Evolutionary conservation across 2,888 invertebrate species (phyloP).

Genomic region (Catocala sponsa): DNA sequence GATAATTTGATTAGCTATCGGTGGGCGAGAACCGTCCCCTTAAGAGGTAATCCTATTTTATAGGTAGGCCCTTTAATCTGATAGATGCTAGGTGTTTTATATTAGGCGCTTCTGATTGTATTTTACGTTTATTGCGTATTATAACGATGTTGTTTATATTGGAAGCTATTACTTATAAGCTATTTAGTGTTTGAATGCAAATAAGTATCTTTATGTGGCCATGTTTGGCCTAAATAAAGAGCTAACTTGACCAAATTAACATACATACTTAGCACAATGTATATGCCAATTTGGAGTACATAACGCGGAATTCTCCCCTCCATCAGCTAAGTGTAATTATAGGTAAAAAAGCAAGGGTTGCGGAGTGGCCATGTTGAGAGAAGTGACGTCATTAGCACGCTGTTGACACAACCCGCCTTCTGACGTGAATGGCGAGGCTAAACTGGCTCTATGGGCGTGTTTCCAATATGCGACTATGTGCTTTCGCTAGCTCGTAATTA

Average conservation of each 20-base stretch:
- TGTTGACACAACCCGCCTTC: slow-evolving; percentile 84
- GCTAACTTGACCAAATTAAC: slow-evolving; percentile 9
- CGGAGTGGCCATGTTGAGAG: slow-evolving; percentile 78
- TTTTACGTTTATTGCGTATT: slow-evolving; percentile 46
- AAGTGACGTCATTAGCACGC: slow-evolving; percentile 82
- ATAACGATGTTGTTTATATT: slow-evolving; percentile 25
- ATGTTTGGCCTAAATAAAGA: slow-evolving; percentile 2
- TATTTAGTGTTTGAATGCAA: neutral
- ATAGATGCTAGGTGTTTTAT: slow-evolving; percentile 65
- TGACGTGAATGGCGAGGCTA: slow-evolving; percentile 70
- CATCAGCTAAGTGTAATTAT: slow-evolving; percentile 71
- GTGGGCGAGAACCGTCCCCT: slow-evolving; percentile 76
- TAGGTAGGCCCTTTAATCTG: slow-evolving; percentile 72
- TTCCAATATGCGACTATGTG: slow-evolving; percentile 52
- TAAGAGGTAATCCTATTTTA: slow-evolving; percentile 80
- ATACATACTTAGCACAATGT: slow-evolving; percentile 24
- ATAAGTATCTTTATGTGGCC: neutral
- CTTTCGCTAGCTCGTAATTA: slow-evolving; percentile 40
- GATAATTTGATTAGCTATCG: slow-evolving; percentile 85
- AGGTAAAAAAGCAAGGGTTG: slow-evolving; percentile 73
- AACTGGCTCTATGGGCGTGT: slow-evolving; percentile 72
- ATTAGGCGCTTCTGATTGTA: slow-evolving; percentile 50
- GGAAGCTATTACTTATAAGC: slow-evolving; percentile 2
- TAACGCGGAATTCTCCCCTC: slow-evolving; percentile 49
- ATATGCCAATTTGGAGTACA: slow-evolving; percentile 44